Base-by-base conservation (phyloP, 2,888 invertebrate genomes). In the Ormyrus rosae region DNA sequence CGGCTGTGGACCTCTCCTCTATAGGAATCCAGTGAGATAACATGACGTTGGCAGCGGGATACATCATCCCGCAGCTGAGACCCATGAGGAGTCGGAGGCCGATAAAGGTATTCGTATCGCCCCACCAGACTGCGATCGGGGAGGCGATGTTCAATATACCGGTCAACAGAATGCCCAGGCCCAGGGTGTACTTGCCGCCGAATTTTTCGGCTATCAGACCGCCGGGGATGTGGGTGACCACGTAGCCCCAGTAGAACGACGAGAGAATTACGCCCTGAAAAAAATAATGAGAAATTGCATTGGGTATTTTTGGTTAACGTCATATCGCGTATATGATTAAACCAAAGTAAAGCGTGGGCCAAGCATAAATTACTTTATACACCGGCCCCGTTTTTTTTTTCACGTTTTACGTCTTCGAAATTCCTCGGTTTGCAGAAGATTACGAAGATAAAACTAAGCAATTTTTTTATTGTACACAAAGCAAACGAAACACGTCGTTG, bases 241-340 rank as follows among this genome's bases (percentile, higher is more conserved):
- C 94, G 90, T 97, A 97, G 1, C 96, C 96, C 92, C 96, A 96
- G 91, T 96, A 97, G 90, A 97, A 97, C 0, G 96, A 94, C 68
- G 96, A 95, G 2, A 97, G 92, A 60, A 96, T 95, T 55, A 95
- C 90, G 0, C 96, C 96, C 91, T 96, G 95, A 94, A 67, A 61
- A 61, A 34, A 4, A 34, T 34, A 34, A 34, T 4, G 3, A 70
- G 48, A 19, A 5, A 51, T 53, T 53, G 10, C 3, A 60, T 2
- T 19, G 60, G 34, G 4, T 53, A 45, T 45, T 13, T 67, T 51
- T 19, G 13, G 4, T 34, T 34, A 4, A 34, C 34, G 34, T 34
- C 34, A 4, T 34, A 4, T 2, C 34, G 3, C 34, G 34, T 4
- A 34, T 4, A 34, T 13, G 13, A 34, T 34, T 34, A 19, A 19